Evolutionary conservation across 1,140 invertebrate genomes (phyloP).

Genomic region (Agraylea sexmaculata): DNA sequence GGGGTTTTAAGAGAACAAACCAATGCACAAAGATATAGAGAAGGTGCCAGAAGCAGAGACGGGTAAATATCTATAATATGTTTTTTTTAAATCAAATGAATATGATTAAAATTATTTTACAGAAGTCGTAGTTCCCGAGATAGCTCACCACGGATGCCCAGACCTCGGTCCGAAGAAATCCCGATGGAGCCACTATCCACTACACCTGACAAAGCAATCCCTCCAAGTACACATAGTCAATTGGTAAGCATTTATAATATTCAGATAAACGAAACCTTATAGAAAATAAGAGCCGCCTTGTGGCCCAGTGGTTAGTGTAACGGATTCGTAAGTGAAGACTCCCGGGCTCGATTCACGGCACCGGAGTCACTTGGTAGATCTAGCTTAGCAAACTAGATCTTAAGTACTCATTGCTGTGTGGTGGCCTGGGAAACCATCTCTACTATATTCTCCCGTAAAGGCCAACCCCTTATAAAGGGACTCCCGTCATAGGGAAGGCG

Average conservation of each 20-base stretch:
- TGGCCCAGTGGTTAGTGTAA: too few species aligned
- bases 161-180: constrained; percentile 69
- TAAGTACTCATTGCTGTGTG: too few species aligned
- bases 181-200: constrained; percentile 48
- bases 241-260: constrained; percentile 15
- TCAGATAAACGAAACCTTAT: neutral
- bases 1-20: constrained; percentile 27
- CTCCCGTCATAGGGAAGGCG: too few species aligned
- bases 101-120: neutral
- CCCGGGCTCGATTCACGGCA: too few species aligned
- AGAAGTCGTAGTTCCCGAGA: constrained; percentile 45
- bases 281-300: too few species aligned
- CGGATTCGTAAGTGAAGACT: too few species aligned
- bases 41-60: constrained; percentile 33
- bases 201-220: constrained; percentile 43
- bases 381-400: too few species aligned
- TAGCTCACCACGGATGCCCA: constrained; percentile 56
- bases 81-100: constrained; percentile 1
- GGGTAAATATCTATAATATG: constrained; percentile 24
- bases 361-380: too few species aligned
- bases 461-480: too few species aligned
- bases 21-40: constrained; percentile 28
- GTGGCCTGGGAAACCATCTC: too few species aligned
- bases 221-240: constrained; percentile 22
- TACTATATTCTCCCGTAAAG: too few species aligned